phyloP scores from a whole-genome alignment of 2,888 invertebrate genomes.

The Trichacis sp. region DNA sequence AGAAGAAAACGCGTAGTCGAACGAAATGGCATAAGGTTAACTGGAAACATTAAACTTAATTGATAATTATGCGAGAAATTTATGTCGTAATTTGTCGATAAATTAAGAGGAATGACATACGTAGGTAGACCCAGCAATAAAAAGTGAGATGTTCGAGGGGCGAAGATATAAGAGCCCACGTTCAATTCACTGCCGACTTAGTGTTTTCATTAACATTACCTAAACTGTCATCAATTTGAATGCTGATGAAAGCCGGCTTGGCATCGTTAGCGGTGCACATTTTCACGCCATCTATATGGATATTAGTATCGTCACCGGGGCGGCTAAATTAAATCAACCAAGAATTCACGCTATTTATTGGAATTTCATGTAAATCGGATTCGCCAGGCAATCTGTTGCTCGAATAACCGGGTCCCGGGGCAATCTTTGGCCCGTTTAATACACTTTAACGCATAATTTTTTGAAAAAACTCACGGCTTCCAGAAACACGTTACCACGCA shows the following conservation, averaged over 20 bases:
- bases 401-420: neutral
- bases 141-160: conserved; percentile 4
- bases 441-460: neutral
- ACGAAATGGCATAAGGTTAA: conserved; percentile 1
- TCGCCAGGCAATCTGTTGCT: neutral
- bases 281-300: conserved; percentile 56
- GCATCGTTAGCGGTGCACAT: conserved; percentile 42
- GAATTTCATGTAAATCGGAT: conserved; percentile 56
- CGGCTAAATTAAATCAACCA: conserved; percentile 57
- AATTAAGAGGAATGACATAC: conserved; percentile 5
- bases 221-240: conserved; percentile 54
- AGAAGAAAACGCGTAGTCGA: neutral
- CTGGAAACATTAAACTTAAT: neutral
- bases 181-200: conserved; percentile 17
- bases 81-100: conserved; percentile 17
- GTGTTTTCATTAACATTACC: conserved; percentile 45
- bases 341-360: conserved; percentile 58
- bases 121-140: neutral
- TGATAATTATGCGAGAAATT: conserved; percentile 11
- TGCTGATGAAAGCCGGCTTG: conserved; percentile 51
- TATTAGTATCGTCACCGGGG: conserved; percentile 43
- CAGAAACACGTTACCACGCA: too few relatives aligned
- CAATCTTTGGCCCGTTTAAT: neutral
- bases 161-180: conserved; percentile 17
- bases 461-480: too few relatives aligned